Evolutionary conservation across 2,113 vertebrate genomes (phyloP), one percentile per base, ranked within the genome.

Genomic region (Stomatorhinus ivindoensis): DNA sequence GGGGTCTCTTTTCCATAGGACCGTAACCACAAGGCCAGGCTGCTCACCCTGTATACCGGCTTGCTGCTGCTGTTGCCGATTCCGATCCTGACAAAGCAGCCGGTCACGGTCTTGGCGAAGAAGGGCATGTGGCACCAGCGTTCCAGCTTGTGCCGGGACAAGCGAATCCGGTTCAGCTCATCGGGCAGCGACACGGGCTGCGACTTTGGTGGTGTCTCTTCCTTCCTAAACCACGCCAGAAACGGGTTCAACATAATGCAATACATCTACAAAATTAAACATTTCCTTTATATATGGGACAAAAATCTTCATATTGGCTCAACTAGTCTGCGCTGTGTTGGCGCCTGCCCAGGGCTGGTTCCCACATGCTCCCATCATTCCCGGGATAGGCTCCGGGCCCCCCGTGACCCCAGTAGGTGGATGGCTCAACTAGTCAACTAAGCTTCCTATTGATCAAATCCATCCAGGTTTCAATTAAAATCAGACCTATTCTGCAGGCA

Each of bases 121-220:
- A 99, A 99, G 55, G 98, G 98, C 98, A 99, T 99, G 91, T 99
- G 98, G 95, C 98, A 99, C 98, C 98, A 99, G 65, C 98, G 98
- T 50, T 99, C 98, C 91, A 99, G 93, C 92, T 99, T 99, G 94
- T 99, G 97, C 88, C 98, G 96, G 0, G 98, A 99, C 92, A 99
- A 95, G 1, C 98, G 97, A n/a, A 99, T 94, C 83, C 97, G 93
- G 93, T 99, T 99, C 90, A 99, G 95, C 19, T 99, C 98, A 73
- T 99, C 98, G 0, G 98, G 98, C 42, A 99, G 94, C 0, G 98
- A 98, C 48, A 99, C 98, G 0, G 98, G 98, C 89, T 98, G 97
- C 3, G 98, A 99, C 93, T 98, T 99, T 0, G 98, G 98, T n/a
- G 98, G 97, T 58, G 97, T 96, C 89, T 97, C 98, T 93, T 99